These are phyloP conservation scores for Thamnophis elegans DNA, from an alignment of 2,797 vertebrate genomes.

Conservation along the genomic window DNA sequence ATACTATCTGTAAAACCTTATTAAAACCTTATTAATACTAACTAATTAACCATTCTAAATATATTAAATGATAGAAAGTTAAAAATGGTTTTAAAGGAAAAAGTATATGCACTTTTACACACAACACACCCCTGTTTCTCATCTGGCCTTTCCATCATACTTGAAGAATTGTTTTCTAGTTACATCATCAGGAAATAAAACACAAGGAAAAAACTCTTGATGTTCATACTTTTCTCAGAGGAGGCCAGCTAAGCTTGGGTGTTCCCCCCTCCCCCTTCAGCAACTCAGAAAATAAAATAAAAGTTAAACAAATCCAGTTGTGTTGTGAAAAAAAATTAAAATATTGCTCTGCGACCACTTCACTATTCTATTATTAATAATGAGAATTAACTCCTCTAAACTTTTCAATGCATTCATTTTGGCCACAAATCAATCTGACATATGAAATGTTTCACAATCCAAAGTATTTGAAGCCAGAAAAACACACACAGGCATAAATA, in stretches of 20 bases:
- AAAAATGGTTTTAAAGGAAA: slow-evolving; percentile 63
- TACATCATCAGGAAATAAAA: slow-evolving; percentile 84
- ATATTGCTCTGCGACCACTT: slow-evolving; percentile 29
- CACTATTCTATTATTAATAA: slow-evolving; percentile 61
- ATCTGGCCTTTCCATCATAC: slow-evolving; percentile 83
- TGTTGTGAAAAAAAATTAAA: slow-evolving; percentile 35
- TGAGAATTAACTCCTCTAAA: slow-evolving; percentile 67
- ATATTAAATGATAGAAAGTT: slow-evolving; percentile 64
- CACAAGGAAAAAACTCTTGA: slow-evolving; percentile 61
- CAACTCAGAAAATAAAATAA: background rate
- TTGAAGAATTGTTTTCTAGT: slow-evolving; percentile 80
- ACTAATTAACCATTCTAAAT: slow-evolving; percentile 54
- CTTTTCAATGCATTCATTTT: slow-evolving; percentile 66
- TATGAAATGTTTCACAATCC: slow-evolving; percentile 66
- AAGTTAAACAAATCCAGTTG: slow-evolving; percentile 19
- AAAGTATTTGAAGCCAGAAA: slow-evolving; percentile 44
- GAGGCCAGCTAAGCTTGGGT: slow-evolving; percentile 41
- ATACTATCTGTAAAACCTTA: slow-evolving; percentile 55
- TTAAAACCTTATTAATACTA: slow-evolving; percentile 61
- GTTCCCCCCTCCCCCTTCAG: background rate
- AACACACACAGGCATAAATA: background rate
- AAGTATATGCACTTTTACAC: slow-evolving; percentile 38
- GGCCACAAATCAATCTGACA: slow-evolving; percentile 63
- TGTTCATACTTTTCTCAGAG: slow-evolving; percentile 53
- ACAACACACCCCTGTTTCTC: slow-evolving; percentile 61